A percentile compares a stretch with the other conserved stretches of the same genome.
phyloP scores from a whole-genome alignment of 2,888 invertebrate genomes.

The Drosophila aldrichi region DNA sequence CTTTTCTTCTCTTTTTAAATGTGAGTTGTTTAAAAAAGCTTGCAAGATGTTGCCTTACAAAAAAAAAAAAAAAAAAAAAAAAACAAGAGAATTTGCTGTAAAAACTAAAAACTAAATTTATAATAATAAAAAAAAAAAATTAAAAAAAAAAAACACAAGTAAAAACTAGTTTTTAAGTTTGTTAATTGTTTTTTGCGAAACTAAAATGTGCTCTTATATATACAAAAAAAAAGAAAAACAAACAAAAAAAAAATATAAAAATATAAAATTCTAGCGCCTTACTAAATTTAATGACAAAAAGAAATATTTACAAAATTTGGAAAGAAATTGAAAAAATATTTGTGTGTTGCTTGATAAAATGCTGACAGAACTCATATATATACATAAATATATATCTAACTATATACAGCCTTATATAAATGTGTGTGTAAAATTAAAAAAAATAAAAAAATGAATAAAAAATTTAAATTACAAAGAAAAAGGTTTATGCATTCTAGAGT shows the following conservation, averaged over 20 bases:
- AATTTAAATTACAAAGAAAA: constrained; percentile 23
- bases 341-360: constrained; percentile 66
- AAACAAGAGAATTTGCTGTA: constrained; percentile 22
- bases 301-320: constrained; percentile 40
- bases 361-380: constrained; percentile 37
- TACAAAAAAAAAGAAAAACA: constrained; percentile 18
- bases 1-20: constrained; percentile 52
- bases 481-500: constrained; percentile 45
- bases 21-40: constrained; percentile 45
- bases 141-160: neutral
- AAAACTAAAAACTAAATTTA: constrained; percentile 30
- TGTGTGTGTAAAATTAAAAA: constrained; percentile 25
- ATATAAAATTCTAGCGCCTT: constrained; percentile 38
- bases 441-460: neutral
- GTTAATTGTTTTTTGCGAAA: constrained; percentile 54
- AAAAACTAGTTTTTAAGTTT: constrained; percentile 45
- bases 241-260: constrained; percentile 21
- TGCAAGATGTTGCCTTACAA: constrained; percentile 70
- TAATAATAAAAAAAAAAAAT: neutral
- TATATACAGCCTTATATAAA: constrained; percentile 22
- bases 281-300: constrained; percentile 42
- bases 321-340: constrained; percentile 44
- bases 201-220: constrained; percentile 59
- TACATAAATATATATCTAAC: constrained; percentile 22
- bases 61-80: neutral